Evolutionary conservation across 1,140 invertebrate genomes (phyloP).

Genomic region (Drosophila novamexicana): DNA sequence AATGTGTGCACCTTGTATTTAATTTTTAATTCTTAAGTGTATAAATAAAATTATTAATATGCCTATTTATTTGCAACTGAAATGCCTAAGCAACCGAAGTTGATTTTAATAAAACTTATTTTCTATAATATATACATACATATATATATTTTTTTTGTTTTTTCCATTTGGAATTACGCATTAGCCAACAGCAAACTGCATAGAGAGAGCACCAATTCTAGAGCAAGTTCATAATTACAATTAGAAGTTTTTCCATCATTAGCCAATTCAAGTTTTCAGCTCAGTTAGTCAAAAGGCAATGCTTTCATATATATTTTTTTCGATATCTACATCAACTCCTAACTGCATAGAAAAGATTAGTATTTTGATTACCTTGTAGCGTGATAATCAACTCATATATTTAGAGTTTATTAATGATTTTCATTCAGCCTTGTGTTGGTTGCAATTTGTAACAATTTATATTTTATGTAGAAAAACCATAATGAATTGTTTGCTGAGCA

Average conservation of each 20-base stretch:
- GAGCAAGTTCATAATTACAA: background rate
- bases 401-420: slow-evolving; percentile 6
- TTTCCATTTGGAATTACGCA: slow-evolving; percentile 3
- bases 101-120: slow-evolving; percentile 57
- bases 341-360: slow-evolving; percentile 1
- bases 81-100: slow-evolving; percentile 30
- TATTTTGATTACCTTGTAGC: slow-evolving; percentile 17
- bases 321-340: background rate
- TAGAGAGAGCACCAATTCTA: slow-evolving; percentile 23
- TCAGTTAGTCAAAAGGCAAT: background rate
- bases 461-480: slow-evolving; percentile 37
- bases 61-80: slow-evolving; percentile 59
- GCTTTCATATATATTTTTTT: slow-evolving; percentile 7
- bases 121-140: slow-evolving; percentile 15
- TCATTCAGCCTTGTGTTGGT: slow-evolving; percentile 16
- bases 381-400: background rate
- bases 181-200: slow-evolving; percentile 4
- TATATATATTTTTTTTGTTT: slow-evolving; percentile 25
- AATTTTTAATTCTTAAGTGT: slow-evolving; percentile 58
- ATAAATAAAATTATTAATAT: slow-evolving; percentile 51
- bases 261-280: background rate
- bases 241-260: slow-evolving; percentile 13
- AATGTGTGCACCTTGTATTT: slow-evolving; percentile 64
- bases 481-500: slow-evolving; percentile 58
- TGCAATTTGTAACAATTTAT: slow-evolving; percentile 36